A percentile compares a stretch with the other conserved stretches of the same genome.
phyloP scores from a whole-genome alignment of 2,113 vertebrate genomes.

The Emydura subglobosa region DNA sequence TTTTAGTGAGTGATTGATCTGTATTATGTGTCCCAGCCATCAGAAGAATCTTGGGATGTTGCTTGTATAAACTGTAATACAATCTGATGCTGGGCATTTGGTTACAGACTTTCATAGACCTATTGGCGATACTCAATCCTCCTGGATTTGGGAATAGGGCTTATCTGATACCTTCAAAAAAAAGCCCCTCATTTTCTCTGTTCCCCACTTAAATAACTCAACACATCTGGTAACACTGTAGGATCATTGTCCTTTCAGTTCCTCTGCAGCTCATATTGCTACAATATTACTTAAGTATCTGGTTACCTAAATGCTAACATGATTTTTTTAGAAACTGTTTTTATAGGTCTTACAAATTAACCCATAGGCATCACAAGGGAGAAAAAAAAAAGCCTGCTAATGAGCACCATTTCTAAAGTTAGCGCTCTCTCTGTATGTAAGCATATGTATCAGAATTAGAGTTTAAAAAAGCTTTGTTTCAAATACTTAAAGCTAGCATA shows the following conservation, averaged over 20 bases:
- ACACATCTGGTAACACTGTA: constrained; percentile 99
- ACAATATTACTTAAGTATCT: constrained; percentile 93
- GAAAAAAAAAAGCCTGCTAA: constrained; percentile 71
- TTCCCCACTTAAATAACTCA: constrained; percentile 92
- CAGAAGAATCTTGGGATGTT: constrained; percentile 93
- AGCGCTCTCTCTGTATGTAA: constrained; percentile 51
- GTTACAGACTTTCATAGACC: constrained; percentile 95
- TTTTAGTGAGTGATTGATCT: constrained; percentile 89
- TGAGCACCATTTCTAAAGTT: constrained; percentile 71
- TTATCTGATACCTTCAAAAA: constrained; percentile 95
- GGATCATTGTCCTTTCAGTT: constrained; percentile 95
- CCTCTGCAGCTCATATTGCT: constrained; percentile 88
- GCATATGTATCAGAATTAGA: constrained; percentile 58
- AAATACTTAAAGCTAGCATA: constrained; percentile 51
- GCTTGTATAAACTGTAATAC: constrained; percentile 97
- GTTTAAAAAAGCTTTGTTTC: constrained; percentile 48
- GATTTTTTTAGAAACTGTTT: constrained; percentile 73
- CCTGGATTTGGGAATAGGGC: constrained; percentile 94
- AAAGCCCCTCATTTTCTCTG: constrained; percentile 84
- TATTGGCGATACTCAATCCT: constrained; percentile 94
- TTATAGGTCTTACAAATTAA: constrained; percentile 82
- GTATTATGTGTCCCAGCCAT: constrained; percentile 93
- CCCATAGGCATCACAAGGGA: constrained; percentile 68
- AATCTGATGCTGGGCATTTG: constrained; percentile 86
- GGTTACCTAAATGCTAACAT: constrained; percentile 90